A percentile compares a stretch with the other conserved stretches of the same genome.
phyloP scores from a whole-genome alignment of 2,113 vertebrate species.

The Rallus limicola region DNA sequence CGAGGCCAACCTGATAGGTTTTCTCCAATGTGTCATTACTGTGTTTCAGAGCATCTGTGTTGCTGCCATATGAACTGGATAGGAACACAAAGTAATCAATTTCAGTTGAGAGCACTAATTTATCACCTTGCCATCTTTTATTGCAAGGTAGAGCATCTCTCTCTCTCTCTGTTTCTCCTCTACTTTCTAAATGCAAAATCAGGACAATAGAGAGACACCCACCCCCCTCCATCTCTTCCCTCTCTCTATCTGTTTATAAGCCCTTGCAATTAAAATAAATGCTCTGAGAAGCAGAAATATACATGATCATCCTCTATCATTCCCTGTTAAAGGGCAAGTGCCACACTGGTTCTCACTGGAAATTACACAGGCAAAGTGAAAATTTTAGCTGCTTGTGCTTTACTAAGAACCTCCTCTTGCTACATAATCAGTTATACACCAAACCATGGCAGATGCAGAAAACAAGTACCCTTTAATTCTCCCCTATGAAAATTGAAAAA shows the following conservation, averaged over 20 bases:
- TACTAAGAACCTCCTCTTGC: background rate
- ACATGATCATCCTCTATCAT: background rate
- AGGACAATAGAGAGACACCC: conserved; percentile 13
- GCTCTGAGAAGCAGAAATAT: background rate
- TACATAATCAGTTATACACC: background rate
- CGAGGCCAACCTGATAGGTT: conserved; percentile 67
- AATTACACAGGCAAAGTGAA: background rate
- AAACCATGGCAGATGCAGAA: background rate
- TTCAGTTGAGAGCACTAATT: conserved; percentile 97
- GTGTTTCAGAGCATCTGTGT: conserved; percentile 92
- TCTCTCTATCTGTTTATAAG: conserved; percentile 4
- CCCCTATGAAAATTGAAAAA: background rate
- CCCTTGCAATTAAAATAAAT: conserved; percentile 20
- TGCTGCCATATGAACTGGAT: conserved; percentile 88
- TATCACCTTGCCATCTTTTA: conserved; percentile 96
- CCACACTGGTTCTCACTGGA: background rate
- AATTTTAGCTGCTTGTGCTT: background rate
- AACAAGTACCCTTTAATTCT: background rate
- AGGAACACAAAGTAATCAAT: conserved; percentile 95
- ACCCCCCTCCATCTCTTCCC: background rate
- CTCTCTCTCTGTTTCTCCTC: conserved; percentile 22
- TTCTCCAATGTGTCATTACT: conserved; percentile 91
- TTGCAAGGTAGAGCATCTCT: conserved; percentile 80
- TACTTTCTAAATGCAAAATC: conserved; percentile 23
- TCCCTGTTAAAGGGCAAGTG: background rate